A percentile compares a stretch with the other conserved stretches of the same genome.
Conservation (phyloP, 2,113 vertebrate species). For the Daboia siamensis region DNA sequence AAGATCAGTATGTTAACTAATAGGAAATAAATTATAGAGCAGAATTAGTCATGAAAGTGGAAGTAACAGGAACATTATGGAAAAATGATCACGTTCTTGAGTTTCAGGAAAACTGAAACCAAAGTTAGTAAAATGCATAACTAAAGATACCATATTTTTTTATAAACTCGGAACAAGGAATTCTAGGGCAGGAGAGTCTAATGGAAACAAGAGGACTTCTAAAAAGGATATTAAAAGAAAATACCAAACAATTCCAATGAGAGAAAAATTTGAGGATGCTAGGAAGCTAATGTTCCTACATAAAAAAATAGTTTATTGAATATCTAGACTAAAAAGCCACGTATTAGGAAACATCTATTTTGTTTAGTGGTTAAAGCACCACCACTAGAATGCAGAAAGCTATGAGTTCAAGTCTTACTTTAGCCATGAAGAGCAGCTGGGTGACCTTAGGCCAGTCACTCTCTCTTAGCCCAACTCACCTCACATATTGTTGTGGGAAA, state of each 20-base stretch:
- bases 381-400: too few relatives aligned
- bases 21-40: neutral
- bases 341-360: too few relatives aligned
- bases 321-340: too few relatives aligned
- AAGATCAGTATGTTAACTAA: neutral
- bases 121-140: neutral
- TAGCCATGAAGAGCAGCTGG: neutral
- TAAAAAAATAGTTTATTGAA: neutral
- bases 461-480: neutral
- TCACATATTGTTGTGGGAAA: neutral
- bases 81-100: neutral
- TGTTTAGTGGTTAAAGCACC: too few relatives aligned
- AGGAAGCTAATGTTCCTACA: too few relatives aligned
- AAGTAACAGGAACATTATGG: neutral
- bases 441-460: neutral
- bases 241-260: too few relatives aligned
- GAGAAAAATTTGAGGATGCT: too few relatives aligned
- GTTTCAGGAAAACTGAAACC: neutral
- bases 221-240: too few relatives aligned
- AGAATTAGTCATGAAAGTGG: neutral
- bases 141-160: neutral
- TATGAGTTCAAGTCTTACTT: neutral
- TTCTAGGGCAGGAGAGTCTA: neutral
- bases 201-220: neutral
- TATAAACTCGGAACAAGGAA: neutral